Percentiles rank a stretch among this genome's conserved stretches.
These are phyloP conservation scores for Furnarius figulus DNA, from an alignment of 2,113 vertebrate species.

Conservation along the genomic window DNA sequence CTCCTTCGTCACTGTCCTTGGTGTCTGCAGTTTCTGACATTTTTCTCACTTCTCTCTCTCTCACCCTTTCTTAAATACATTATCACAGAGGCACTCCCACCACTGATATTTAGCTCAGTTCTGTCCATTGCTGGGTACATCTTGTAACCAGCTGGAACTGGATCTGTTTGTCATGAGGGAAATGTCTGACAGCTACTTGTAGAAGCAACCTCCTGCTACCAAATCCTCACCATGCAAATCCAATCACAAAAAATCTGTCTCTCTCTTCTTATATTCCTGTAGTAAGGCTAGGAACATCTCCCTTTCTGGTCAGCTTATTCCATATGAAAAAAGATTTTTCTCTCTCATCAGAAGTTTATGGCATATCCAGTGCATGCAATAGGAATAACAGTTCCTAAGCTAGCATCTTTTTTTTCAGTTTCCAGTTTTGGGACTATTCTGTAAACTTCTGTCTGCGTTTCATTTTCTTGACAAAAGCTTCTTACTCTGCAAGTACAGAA, in stretches of 20 bases:
- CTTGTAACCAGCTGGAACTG: background rate
- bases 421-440: background rate
- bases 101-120: background rate
- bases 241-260: background rate
- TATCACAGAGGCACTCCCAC: background rate
- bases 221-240: background rate
- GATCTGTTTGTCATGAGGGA: background rate
- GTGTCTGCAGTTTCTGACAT: background rate
- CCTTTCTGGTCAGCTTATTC: background rate
- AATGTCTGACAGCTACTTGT: background rate
- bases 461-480: background rate
- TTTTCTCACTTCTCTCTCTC: background rate
- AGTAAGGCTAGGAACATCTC: background rate
- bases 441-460: background rate
- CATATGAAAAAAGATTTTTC: background rate
- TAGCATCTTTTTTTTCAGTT: background rate
- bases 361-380: background rate
- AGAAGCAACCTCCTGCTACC: background rate
- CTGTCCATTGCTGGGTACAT: background rate
- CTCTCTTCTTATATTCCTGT: background rate
- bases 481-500: background rate
- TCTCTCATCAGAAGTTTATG: background rate
- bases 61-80: background rate
- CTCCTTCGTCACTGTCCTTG: background rate
- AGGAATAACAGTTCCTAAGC: background rate